These are phyloP conservation scores for Nannobrachium achirus DNA, from an alignment of 2,113 vertebrate genomes.

Conservation along the genomic window DNA sequence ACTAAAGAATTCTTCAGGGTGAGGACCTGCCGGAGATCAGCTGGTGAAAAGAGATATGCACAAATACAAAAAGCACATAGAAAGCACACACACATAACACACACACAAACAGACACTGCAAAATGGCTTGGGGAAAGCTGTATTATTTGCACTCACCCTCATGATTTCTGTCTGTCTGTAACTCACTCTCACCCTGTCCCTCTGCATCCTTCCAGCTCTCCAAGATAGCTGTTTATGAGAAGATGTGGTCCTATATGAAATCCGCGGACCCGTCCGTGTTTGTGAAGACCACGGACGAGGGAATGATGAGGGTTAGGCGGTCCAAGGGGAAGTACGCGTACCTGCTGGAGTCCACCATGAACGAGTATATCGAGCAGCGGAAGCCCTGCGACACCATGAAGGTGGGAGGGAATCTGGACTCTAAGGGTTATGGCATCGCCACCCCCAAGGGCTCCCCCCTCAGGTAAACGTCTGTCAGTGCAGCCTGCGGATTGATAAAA, in stretches of 20 bases:
- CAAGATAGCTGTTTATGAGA: conserved; percentile 99
- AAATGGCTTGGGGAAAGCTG: too few species aligned
- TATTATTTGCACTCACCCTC: too few species aligned
- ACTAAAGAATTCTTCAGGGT: conserved; percentile 99
- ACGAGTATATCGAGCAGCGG: conserved; percentile 98
- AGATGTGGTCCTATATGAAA: conserved; percentile 99
- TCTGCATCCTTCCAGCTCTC: conserved; percentile 85
- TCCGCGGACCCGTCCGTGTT: conserved; percentile 98
- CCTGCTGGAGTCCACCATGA: conserved; percentile 99
- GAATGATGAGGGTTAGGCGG: conserved; percentile 95
- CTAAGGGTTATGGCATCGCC: conserved; percentile 98
- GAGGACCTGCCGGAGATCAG: conserved; percentile 67
- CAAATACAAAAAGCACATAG: background rate
- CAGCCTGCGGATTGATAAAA: too few species aligned
- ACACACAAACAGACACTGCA: background rate
- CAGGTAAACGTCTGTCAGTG: conserved; percentile 80
- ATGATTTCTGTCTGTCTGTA: too few species aligned
- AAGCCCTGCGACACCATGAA: conserved; percentile 99
- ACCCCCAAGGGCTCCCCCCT: conserved; percentile 99
- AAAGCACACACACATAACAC: background rate
- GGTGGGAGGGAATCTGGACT: conserved; percentile 99
- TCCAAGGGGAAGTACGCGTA: conserved; percentile 99
- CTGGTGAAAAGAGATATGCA: background rate
- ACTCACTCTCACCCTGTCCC: conserved; percentile 34
- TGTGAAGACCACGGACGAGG: conserved; percentile 96